These are phyloP conservation scores for Rhorus exstirpatorius DNA, from an alignment of 2,888 invertebrate species.

Conservation along the genomic window DNA sequence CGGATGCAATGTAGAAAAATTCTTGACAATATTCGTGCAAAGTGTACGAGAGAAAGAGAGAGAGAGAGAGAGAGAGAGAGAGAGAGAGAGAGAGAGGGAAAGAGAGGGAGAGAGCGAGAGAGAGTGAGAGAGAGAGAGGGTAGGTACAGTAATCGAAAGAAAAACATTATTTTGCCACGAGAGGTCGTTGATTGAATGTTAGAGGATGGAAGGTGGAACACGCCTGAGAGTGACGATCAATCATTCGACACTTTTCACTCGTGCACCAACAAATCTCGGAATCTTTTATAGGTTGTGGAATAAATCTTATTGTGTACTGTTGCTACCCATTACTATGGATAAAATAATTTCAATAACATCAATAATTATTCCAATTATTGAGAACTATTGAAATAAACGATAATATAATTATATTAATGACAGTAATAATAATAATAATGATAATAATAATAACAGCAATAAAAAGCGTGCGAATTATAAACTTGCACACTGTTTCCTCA, in stretches of 20 bases:
- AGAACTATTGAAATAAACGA: no score
- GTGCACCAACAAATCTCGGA: conserved; percentile 13
- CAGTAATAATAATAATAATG: no score
- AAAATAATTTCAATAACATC: no score
- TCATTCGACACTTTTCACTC: conserved; percentile 28
- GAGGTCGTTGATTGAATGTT: not conserved
- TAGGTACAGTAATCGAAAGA: not conserved
- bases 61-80: not conserved
- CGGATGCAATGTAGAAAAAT: conserved; percentile 46
- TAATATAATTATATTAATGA: no score
- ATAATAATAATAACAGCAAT: no score
- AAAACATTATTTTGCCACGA: conserved; percentile 14
- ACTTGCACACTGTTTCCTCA: no score
- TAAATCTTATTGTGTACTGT: not conserved
- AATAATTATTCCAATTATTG: no score
- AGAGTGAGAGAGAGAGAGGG: not conserved
- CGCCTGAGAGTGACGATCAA: conserved; percentile 30
- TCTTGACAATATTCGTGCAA: not conserved
- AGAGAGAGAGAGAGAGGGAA: conserved; percentile 9
- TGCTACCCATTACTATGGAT: no score
- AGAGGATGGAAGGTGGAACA: conserved; percentile 5
- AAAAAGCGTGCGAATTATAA: no score
- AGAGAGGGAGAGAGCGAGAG: conserved; percentile 12
- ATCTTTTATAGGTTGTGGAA: not conserved
- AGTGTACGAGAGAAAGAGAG: conserved; percentile 12